Evolutionary conservation across 1,140 invertebrate species (phyloP), one percentile per base, ranked within the genome.

Genomic region (Drosophila sproati): DNA sequence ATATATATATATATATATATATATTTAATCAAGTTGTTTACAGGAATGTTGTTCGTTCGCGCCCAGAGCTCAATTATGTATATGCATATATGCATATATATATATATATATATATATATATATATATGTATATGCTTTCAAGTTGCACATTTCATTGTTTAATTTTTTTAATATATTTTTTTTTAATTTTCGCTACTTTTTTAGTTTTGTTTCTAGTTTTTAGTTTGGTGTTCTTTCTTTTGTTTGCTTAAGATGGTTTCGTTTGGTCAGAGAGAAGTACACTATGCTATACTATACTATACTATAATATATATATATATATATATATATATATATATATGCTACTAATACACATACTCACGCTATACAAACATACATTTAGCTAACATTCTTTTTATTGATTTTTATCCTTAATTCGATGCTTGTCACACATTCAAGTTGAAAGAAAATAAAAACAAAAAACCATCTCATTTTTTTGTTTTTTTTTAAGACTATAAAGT

Each of bases 381-480:
- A 28, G 3, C 2, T 34, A 29, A 39, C 20, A 8, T 2, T 12
- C 20, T 10, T 12, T 12, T 12, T 41, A 37, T 59, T 41, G 35
- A 29, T 57, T 43, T 41, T 37, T 62, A 34, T 70, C 50, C 62
- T 52, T 45, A 62, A 12, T 61, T 75, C 10, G 12, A 45, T 68
- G 28, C 34, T 68, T 57, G 56, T 73, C 56, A 67, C 31, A 73
- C 48, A 64, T 51, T 29, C 43, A 61, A 72, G 61, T 71, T 52
- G 48, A 47, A 43, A 41, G 43, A 51, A 52, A 43, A 20, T 20
- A 20, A 20, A 1, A 20, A 20, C 20, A 20, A 20, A 20, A 52
- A 63, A 51, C 35, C 56, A 35, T 73, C 62, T 43, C 50, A 60
- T 57, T 52, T 57, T 48, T 20, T 41, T 35, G 5, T 60, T 50